phyloP scores from a whole-genome alignment of 2,888 invertebrate species.

The Brenthis hecate region DNA sequence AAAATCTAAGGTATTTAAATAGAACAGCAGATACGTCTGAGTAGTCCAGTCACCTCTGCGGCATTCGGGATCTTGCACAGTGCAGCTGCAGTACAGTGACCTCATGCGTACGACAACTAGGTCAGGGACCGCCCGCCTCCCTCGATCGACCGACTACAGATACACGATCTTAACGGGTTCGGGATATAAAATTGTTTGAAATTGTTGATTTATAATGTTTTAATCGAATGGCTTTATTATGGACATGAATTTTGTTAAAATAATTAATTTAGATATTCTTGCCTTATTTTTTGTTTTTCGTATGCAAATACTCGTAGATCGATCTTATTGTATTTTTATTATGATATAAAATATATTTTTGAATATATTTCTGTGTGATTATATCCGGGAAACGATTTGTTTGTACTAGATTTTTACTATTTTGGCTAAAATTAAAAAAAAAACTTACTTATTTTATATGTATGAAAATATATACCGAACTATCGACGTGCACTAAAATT shows the following conservation, averaged over 20 bases:
- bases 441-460: too few relatives aligned
- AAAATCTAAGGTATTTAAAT: conserved; percentile 1
- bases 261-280: too few relatives aligned
- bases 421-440: too few relatives aligned
- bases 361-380: too few relatives aligned
- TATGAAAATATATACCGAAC: too few relatives aligned
- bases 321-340: too few relatives aligned
- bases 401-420: too few relatives aligned
- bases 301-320: too few relatives aligned
- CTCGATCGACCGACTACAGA: conserved; percentile 67
- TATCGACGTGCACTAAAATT: too few relatives aligned
- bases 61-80: conserved; percentile 59
- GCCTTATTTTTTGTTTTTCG: too few relatives aligned
- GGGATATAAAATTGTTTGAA: conserved; percentile 20
- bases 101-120: conserved; percentile 73
- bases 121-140: conserved; percentile 66
- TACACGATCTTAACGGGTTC: conserved; percentile 31
- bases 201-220: conserved; percentile 9
- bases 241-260: background rate
- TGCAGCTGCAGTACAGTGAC: conserved; percentile 81
- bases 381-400: too few relatives aligned
- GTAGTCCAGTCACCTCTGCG: conserved; percentile 72
- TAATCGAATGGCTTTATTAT: background rate
- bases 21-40: conserved; percentile 15
- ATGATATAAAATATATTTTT: too few relatives aligned